Evolutionary conservation across 1,140 invertebrate species (phyloP).

Genomic region (Drusus annulatus): DNA sequence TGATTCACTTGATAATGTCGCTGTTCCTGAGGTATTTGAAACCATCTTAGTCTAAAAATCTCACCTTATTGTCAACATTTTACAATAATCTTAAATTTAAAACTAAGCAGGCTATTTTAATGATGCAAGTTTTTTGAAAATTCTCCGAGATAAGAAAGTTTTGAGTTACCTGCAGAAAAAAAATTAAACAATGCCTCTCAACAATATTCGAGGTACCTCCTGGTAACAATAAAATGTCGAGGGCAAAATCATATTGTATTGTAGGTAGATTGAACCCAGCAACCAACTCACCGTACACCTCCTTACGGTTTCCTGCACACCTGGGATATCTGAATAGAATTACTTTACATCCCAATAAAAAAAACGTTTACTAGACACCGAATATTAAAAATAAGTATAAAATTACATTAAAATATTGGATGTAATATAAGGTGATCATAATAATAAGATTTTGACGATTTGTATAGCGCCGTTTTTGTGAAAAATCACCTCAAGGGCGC

Average conservation of each 20-base stretch:
- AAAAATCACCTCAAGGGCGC: too few relatives aligned
- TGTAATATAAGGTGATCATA: too few relatives aligned
- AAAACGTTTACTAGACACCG: background rate
- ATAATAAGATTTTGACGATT: too few relatives aligned
- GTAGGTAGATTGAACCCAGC: background rate
- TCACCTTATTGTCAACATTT: too few relatives aligned
- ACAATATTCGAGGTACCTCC: background rate
- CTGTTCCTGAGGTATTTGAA: too few relatives aligned
- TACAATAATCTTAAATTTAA: too few relatives aligned
- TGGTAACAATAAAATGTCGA: background rate
- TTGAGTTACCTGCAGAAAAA: background rate
- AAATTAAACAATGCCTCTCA: background rate
- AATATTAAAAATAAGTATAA: background rate
- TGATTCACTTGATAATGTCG: too few relatives aligned
- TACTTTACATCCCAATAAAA: background rate
- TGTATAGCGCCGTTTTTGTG: too few relatives aligned
- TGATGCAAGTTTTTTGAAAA: too few relatives aligned
- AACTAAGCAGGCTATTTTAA: too few relatives aligned
- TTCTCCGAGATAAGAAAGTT: background rate
- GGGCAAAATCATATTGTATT: constrained; percentile 4
- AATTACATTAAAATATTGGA: background rate
- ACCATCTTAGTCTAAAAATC: too few relatives aligned
- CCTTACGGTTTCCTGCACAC: constrained; percentile 11
- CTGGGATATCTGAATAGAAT: background rate
- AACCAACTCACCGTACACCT: background rate